phyloP scores from a whole-genome alignment of 1,140 invertebrate genomes.

The Scaptomyza pallida region DNA sequence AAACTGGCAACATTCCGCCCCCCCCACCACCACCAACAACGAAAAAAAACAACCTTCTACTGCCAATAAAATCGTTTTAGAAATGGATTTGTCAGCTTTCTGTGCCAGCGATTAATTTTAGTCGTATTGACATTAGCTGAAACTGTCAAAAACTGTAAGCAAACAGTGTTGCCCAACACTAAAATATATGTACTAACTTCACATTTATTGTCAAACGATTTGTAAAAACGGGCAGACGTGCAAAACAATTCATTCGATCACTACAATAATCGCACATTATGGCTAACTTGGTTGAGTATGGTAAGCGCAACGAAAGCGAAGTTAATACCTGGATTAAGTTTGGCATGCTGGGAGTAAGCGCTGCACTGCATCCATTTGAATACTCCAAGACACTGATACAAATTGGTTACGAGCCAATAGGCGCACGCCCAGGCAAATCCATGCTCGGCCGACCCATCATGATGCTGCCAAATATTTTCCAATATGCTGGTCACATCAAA shows the following conservation, averaged over 20 bases:
- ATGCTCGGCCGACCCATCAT: constrained; percentile 91
- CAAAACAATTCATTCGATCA: no score
- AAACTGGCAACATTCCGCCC: constrained; percentile 34
- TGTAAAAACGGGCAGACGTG: no score
- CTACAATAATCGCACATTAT: constrained; percentile 29
- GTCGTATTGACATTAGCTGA: constrained; percentile 18
- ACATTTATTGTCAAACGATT: no score
- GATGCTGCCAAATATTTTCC: constrained; percentile 93
- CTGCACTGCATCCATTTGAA: constrained; percentile 88
- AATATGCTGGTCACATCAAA: constrained; percentile 91
- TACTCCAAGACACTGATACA: constrained; percentile 93
- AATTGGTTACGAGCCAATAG: constrained; percentile 94
- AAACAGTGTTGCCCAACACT: background rate
- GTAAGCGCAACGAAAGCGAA: constrained; percentile 55
- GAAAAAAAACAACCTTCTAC: constrained; percentile 11
- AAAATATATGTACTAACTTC: no score
- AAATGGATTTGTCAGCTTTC: constrained; percentile 48
- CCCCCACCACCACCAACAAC: background rate
- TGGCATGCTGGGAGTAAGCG: constrained; percentile 75
- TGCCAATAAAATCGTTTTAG: constrained; percentile 47
- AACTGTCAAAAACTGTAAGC: background rate
- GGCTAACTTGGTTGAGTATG: constrained; percentile 34
- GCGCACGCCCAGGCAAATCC: constrained; percentile 89
- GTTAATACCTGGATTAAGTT: constrained; percentile 79
- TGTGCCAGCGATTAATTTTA: constrained; percentile 52